Evolutionary conservation across 2,888 invertebrate species (phyloP).

Genomic region (Callyntrura guangdongensis): DNA sequence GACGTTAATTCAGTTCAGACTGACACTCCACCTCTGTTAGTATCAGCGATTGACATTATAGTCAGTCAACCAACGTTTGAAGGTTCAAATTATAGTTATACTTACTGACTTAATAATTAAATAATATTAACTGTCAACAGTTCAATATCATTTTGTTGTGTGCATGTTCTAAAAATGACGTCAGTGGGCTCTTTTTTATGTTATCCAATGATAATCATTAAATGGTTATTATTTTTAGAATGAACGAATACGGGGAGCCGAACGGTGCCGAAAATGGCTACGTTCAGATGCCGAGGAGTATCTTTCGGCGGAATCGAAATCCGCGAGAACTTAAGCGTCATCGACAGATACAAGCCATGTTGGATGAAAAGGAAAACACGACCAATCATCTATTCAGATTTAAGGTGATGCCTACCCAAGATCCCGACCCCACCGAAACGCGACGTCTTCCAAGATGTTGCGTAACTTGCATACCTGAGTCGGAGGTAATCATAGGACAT

Average conservation of each 20-base stretch:
- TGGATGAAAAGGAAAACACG: slow-evolving; percentile 25
- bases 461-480: slow-evolving; percentile 53
- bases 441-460: slow-evolving; percentile 67
- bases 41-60: no score
- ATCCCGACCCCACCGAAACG: slow-evolving; percentile 33
- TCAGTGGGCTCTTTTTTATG: no score
- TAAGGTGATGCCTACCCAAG: slow-evolving; percentile 24
- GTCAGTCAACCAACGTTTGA: no score
- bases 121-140: no score
- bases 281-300: slow-evolving; percentile 35
- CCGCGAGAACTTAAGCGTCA: neutral
- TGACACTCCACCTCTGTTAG: no score
- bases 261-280: neutral
- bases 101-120: no score
- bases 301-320: slow-evolving; percentile 21
- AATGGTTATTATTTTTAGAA: no score
- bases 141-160: no score
- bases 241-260: neutral
- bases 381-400: slow-evolving; percentile 26
- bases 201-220: no score
- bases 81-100: no score
- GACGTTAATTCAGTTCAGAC: no score
- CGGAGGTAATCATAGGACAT: slow-evolving; percentile 39
- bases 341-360: slow-evolving; percentile 22
- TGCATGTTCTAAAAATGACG: no score